phyloP scores from a whole-genome alignment of 2,113 vertebrate genomes.

The Microtus ochrogaster region DNA sequence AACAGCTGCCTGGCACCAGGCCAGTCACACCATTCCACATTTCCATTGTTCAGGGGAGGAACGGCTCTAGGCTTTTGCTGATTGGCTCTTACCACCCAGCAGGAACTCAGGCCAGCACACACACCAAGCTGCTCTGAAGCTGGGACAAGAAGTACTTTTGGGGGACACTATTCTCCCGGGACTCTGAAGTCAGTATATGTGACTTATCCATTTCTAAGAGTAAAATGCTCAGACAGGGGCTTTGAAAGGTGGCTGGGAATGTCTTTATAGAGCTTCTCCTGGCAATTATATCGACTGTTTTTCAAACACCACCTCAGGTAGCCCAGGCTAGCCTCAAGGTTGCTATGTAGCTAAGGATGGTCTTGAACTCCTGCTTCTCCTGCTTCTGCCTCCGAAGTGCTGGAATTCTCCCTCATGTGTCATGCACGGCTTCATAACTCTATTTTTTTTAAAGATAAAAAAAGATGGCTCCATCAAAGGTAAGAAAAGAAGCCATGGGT shows the following conservation, averaged over 20 bases:
- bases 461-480: neutral
- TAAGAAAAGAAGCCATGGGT: neutral
- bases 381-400: neutral
- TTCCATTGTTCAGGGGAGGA: slow-evolving; percentile 48
- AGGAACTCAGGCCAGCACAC: slow-evolving; percentile 8
- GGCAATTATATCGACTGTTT: neutral
- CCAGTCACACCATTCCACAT: slow-evolving; percentile 60
- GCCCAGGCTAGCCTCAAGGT: neutral
- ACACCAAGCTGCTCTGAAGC: neutral
- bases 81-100: slow-evolving; percentile 41
- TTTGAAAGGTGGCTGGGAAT: neutral
- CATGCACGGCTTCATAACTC: neutral
- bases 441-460: neutral
- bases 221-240: neutral
- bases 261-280: neutral
- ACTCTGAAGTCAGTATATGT: neutral
- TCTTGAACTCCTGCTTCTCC: neutral
- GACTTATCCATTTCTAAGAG: neutral
- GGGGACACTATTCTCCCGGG: neutral
- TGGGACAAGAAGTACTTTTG: neutral
- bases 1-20: slow-evolving; percentile 75
- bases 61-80: neutral
- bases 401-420: neutral
- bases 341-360: neutral
- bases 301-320: neutral